These are phyloP conservation scores for Glaucidium brasilianum DNA, from an alignment of 2,113 vertebrate species.

Conservation along the genomic window DNA sequence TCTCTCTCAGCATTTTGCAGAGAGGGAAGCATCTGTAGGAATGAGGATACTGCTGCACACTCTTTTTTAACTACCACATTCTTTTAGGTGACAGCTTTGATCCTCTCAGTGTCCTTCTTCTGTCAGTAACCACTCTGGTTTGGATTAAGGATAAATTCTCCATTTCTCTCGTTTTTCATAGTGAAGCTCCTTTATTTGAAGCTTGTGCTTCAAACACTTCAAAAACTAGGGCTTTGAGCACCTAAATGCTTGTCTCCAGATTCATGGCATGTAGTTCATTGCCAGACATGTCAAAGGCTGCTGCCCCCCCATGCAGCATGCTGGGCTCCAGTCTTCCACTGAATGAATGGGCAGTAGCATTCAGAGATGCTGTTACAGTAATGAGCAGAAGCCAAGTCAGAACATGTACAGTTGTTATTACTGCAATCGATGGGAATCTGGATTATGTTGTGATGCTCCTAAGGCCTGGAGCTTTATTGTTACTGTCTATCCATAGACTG, in stretches of 20 bases:
- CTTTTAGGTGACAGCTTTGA: not conserved
- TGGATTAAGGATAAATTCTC: constrained; percentile 17
- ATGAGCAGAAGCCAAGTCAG: not conserved
- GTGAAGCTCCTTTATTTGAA: not conserved
- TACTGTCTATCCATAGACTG: not conserved
- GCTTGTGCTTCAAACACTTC: not conserved
- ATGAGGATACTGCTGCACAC: not conserved
- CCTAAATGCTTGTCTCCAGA: not conserved
- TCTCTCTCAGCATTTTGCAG: not conserved
- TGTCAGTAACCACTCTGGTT: constrained; percentile 3
- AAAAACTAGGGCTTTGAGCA: not conserved
- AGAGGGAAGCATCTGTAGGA: not conserved
- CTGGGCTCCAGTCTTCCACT: not conserved
- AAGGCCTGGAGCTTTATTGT: not conserved
- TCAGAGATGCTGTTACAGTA: not conserved
- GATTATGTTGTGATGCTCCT: not conserved
- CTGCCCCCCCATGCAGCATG: not conserved
- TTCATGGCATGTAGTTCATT: not conserved
- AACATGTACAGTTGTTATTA: not conserved
- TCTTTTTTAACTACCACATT: not conserved
- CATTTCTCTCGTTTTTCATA: not conserved
- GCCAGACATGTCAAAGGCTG: not conserved
- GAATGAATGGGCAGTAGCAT: not conserved
- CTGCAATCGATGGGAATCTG: not conserved
- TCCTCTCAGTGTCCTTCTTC: not conserved